Conservation (phyloP, 2,797 vertebrate species). For the Petrocephalus schoutedeni region DNA sequence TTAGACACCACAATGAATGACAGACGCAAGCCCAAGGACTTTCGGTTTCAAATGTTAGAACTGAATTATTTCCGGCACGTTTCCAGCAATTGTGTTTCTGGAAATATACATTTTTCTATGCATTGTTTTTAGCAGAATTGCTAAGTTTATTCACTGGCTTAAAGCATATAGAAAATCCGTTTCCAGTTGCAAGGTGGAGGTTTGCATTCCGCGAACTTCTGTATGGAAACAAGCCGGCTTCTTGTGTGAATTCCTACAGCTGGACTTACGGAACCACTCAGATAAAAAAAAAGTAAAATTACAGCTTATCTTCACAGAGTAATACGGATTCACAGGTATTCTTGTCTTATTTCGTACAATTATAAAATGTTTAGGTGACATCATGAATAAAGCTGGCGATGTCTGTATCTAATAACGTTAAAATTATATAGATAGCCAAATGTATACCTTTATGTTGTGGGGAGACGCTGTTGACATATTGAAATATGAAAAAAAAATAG, state of each 20-base stretch:
- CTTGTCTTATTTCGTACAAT: background rate
- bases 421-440: background rate
- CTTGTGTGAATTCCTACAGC: background rate
- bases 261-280: background rate
- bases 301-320: background rate
- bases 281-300: background rate
- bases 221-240: background rate
- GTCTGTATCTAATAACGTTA: background rate
- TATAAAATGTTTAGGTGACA: background rate
- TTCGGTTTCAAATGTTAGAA: background rate
- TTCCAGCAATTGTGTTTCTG: background rate
- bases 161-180: background rate
- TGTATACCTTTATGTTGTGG: background rate
- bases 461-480: background rate
- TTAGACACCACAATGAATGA: background rate
- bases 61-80: background rate
- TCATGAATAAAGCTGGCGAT: background rate
- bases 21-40: background rate
- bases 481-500: background rate
- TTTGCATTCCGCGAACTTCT: background rate
- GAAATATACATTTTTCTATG: background rate
- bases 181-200: background rate
- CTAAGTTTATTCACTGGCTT: background rate
- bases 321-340: background rate
- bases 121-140: background rate